Evolutionary conservation across 30 jellyfish, hydroid and myxozoan species (phyloP).

Genomic region (Aurelia aurita complex sp. Pacific): DNA sequence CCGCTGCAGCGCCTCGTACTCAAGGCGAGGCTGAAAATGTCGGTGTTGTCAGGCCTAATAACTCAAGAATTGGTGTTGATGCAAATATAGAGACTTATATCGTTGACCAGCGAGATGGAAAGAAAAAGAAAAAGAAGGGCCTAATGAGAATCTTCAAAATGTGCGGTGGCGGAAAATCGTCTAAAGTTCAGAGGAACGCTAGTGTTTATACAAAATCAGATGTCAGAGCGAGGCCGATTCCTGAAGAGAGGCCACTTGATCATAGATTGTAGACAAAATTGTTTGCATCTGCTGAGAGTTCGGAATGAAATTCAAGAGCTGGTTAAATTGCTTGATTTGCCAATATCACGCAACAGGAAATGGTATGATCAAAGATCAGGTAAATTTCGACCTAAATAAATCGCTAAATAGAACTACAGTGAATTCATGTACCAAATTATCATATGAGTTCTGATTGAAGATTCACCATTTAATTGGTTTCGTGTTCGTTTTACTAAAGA

Average conservation of each 20-base stretch:
- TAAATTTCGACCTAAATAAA: too few relatives aligned
- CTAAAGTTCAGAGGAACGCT: constrained; percentile 45
- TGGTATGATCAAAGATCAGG: too few relatives aligned
- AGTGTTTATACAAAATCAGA: constrained; percentile 47
- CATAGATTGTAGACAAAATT: constrained; percentile 1
- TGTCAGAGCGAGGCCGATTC: constrained; percentile 59
- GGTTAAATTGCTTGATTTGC: constrained; percentile 1
- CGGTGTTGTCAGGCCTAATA: constrained; percentile 88
- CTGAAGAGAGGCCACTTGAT: constrained; percentile 64
- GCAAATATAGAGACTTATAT: constrained; percentile 58
- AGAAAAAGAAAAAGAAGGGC: constrained; percentile 86
- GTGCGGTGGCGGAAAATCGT: constrained; percentile 84
- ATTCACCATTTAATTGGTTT: too few relatives aligned
- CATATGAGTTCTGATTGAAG: too few relatives aligned
- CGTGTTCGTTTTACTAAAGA: too few relatives aligned
- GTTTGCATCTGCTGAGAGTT: not conserved
- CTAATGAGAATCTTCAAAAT: constrained; percentile 66
- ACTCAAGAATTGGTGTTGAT: constrained; percentile 80
- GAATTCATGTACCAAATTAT: too few relatives aligned
- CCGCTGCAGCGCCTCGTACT: constrained; percentile 59
- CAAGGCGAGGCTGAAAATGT: constrained; percentile 74
- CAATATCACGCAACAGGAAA: not conserved
- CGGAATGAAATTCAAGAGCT: not conserved
- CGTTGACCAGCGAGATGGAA: constrained; percentile 33
- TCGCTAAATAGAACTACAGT: too few relatives aligned